phyloP scores from a whole-genome alignment of 2,797 vertebrate species.

The Chlorospingus flavigularis region DNA sequence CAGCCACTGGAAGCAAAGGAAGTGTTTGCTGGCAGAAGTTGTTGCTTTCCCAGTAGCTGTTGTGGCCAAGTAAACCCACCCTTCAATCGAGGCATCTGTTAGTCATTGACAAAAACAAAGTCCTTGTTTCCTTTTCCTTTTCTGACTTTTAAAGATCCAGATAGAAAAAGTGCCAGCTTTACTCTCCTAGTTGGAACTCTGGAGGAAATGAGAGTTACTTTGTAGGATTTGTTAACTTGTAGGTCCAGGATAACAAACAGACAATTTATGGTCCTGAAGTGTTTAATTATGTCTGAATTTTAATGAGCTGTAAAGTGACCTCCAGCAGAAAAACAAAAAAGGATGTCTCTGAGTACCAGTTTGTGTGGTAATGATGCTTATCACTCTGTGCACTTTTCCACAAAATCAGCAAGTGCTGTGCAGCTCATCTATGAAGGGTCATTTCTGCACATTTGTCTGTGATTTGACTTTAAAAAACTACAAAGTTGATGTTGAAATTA shows the following conservation, averaged over 20 bases:
- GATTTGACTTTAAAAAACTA: neutral
- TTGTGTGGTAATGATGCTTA: neutral
- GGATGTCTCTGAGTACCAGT: neutral
- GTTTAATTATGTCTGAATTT: neutral
- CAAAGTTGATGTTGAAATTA: neutral
- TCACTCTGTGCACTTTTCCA: neutral
- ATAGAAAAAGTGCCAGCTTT: neutral
- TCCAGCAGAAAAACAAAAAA: neutral
- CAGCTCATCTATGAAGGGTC: neutral
- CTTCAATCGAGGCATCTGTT: constrained; percentile 28
- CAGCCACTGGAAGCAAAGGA: neutral
- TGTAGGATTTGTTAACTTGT: neutral
- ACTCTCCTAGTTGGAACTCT: neutral
- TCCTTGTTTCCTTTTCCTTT: constrained; percentile 19
- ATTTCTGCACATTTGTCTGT: neutral
- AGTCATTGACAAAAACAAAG: constrained; percentile 18
- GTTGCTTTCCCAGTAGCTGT: constrained; percentile 1
- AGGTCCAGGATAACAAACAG: neutral
- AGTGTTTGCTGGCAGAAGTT: neutral
- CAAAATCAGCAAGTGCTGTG: constrained; percentile 1
- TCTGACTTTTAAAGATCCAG: neutral
- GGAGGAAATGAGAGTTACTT: neutral
- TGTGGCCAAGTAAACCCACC: constrained; percentile 27
- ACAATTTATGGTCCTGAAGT: neutral
- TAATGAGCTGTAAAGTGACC: neutral